Conservation (phyloP, 2,888 invertebrate species). For the Cyaniris semiargus region DNA sequence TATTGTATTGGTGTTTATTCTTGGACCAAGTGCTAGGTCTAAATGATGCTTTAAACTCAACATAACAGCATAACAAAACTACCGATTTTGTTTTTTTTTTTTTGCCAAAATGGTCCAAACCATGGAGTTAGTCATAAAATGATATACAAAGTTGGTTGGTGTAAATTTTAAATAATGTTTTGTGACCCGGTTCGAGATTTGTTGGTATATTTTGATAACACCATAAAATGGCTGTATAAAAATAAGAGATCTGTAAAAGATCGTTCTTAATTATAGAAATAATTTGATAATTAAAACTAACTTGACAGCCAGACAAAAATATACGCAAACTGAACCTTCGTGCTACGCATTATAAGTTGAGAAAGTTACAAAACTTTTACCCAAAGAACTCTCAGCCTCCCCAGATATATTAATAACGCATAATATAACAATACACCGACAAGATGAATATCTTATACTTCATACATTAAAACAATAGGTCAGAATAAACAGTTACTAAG, state of each 20-base stretch:
- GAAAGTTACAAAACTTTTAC: background rate
- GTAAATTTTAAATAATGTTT: too few species aligned
- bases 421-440: constrained; percentile 18
- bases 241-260: too few species aligned
- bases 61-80: background rate
- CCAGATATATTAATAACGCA: background rate
- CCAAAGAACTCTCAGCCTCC: background rate
- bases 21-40: background rate
- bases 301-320: background rate
- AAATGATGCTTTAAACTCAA: background rate
- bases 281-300: background rate
- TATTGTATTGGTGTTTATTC: constrained; percentile 7
- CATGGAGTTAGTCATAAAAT: background rate
- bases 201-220: too few species aligned
- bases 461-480: constrained; percentile 18
- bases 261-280: too few species aligned
- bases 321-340: background rate
- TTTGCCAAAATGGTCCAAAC: too few species aligned
- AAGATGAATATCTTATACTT: constrained; percentile 24
- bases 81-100: too few species aligned
- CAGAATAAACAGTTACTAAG: constrained; percentile 37
- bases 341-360: background rate
- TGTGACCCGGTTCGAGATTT: too few species aligned
- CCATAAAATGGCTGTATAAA: too few species aligned
- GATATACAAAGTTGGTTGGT: background rate